Evolutionary conservation across 92 coral and sea anemone species (phyloP).

Genomic region (Desmophyllum pertusum): DNA sequence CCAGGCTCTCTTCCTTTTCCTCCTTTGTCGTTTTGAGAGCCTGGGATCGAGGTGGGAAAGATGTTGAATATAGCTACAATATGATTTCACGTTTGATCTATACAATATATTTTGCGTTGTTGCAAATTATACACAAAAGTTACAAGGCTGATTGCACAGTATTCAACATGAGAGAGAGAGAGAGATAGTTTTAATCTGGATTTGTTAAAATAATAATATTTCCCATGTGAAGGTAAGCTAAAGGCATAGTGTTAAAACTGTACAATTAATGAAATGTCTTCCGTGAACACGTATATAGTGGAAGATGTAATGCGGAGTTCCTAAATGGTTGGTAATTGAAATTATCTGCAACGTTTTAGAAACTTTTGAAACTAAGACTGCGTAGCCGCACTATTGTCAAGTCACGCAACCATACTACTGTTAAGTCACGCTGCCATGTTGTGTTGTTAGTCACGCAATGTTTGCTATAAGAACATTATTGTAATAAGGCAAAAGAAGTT

Average conservation of each 20-base stretch:
- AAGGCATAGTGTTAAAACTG: neutral
- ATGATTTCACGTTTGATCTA: neutral
- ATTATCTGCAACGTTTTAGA: neutral
- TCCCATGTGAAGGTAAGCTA: neutral
- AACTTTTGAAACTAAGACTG: neutral
- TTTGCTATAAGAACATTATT: neutral
- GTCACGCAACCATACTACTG: too few relatives aligned
- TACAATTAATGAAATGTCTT: too few relatives aligned
- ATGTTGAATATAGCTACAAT: neutral
- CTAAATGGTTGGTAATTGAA: neutral
- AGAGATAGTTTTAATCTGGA: too few relatives aligned
- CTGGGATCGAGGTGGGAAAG: neutral
- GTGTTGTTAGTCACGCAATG: neutral
- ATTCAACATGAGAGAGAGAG: too few relatives aligned
- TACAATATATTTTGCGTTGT: neutral
- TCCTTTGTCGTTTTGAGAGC: too few relatives aligned
- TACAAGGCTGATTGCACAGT: too few relatives aligned
- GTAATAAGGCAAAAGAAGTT: neutral
- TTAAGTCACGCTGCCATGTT: too few relatives aligned
- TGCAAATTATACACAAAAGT: neutral
- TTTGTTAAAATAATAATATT: too few relatives aligned
- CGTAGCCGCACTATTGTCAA: too few relatives aligned
- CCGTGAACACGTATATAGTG: neutral
- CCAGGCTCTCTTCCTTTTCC: too few relatives aligned
- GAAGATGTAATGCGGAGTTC: neutral